These are phyloP conservation scores for Microctenopoma steveboyesi DNA, from an alignment of 2,797 vertebrate genomes.

Conservation along the genomic window DNA sequence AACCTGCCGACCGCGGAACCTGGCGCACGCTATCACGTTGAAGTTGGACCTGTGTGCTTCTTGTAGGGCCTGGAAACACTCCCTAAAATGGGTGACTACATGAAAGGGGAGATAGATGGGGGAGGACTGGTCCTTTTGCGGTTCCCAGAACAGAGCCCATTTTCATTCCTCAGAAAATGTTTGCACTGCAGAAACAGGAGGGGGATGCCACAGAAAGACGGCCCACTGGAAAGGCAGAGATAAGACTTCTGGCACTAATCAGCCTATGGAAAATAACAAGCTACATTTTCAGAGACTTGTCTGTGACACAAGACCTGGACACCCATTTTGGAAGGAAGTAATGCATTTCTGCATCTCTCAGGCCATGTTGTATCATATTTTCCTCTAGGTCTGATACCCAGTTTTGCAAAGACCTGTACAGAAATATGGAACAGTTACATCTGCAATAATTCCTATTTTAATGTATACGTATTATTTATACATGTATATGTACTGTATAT, in stretches of 20 bases:
- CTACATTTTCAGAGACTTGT: constrained; percentile 67
- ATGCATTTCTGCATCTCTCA: constrained; percentile 44
- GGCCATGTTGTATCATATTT: constrained; percentile 71
- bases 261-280: constrained; percentile 56
- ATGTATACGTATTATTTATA: constrained; percentile 80
- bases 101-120: constrained; percentile 7
- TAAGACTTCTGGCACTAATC: constrained; percentile 57
- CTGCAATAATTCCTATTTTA: constrained; percentile 44
- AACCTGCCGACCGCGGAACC: constrained; percentile 85
- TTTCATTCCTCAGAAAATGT: constrained; percentile 60
- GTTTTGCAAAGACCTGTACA: constrained; percentile 48
- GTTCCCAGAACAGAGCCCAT: constrained; percentile 12
- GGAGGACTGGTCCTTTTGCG: constrained; percentile 5
- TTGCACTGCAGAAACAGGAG: constrained; percentile 73
- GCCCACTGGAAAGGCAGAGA: constrained; percentile 50
- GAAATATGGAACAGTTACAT: constrained; percentile 49
- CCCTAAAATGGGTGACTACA: constrained; percentile 26
- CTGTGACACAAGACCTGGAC: constrained; percentile 52
- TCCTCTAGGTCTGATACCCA: constrained; percentile 53
- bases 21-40: constrained; percentile 89
- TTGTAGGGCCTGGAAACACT: constrained; percentile 76
- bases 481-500: constrained; percentile 77
- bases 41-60: constrained; percentile 95
- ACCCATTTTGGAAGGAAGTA: constrained; percentile 42
- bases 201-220: constrained; percentile 36